Conservation (phyloP, 2,888 invertebrate genomes). For the Anoncus sp. region DNA sequence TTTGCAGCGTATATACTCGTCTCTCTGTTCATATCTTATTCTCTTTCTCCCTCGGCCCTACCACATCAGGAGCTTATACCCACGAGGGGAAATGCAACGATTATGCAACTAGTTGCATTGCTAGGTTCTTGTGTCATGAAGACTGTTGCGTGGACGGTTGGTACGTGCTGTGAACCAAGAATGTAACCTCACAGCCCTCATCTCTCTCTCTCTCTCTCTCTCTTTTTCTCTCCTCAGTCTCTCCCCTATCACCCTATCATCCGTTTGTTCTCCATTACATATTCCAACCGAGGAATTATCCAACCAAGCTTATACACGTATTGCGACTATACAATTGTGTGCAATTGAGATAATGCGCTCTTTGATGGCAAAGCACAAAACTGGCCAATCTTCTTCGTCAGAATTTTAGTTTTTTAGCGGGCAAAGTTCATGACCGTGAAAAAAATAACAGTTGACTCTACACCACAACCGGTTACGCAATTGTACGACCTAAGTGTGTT, state of each 20-base stretch:
- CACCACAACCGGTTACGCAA: constrained; percentile 74
- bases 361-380: neutral
- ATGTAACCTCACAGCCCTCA: constrained; percentile 58
- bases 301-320: constrained; percentile 5
- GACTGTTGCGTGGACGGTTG: constrained; percentile 57
- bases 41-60: constrained; percentile 57
- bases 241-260: constrained; percentile 41
- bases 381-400: neutral
- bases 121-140: constrained; percentile 64
- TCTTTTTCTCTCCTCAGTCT: too few species aligned
- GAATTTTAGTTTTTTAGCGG: neutral
- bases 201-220: constrained; percentile 43
- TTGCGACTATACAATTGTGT: constrained; percentile 14
- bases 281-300: constrained; percentile 30
- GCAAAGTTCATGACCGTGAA: constrained; percentile 53
- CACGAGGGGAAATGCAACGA: constrained; percentile 71
- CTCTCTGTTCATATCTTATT: constrained; percentile 20
- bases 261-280: constrained; percentile 53
- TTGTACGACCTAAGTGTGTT: constrained; percentile 49
- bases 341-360: neutral
- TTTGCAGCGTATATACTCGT: constrained; percentile 54
- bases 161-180: constrained; percentile 61
- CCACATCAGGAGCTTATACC: constrained; percentile 63
- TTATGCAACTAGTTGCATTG: constrained; percentile 76
- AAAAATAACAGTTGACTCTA: constrained; percentile 78